Base-by-base conservation (phyloP, 1,140 invertebrate genomes). In the Pseudomyrmex pallidus region DNA sequence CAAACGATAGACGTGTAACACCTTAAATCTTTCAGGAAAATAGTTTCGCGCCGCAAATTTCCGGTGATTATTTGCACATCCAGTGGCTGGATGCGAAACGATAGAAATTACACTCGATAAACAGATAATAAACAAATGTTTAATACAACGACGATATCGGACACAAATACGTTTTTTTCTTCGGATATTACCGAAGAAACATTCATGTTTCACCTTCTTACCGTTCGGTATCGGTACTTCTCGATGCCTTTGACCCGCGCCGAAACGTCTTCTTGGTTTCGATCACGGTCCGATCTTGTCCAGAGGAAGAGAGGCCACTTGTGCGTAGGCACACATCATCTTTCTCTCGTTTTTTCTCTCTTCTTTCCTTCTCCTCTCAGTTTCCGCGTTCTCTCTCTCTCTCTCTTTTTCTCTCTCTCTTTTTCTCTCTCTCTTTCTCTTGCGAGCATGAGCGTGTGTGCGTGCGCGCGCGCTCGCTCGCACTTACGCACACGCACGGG, bases 221-320 rank as follows among this genome's bases (percentile, higher is more conserved):
- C 17, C 17, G 20, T 25, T 48, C 13, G 13, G 9, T 52, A 68
- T 84, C 46, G 50, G 25, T 83, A 77, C 44, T 67, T 56, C 35
- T 67, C 64, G 20, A 44, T 78, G 73, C 35, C 63, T 87, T 88
- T 83, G 85, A 85, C 64, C 50, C 25, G 87, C 64, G 86, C 74
- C 84, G 85, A 57, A 59, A 66, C 5, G 17, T 83, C 44, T 61
- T 17, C 10, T 22, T 13, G 52, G 20, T 44, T 59, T 67, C 25
- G 63, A 78, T 68, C 64, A 50, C 22, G 46, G 22, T 44, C 20
- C 46, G 57, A 73, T 84, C 76, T 82, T 22, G 12, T 56, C 48
- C 70, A 15, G 17, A 54, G 59, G 62, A 56, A 63, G 64, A 74
- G 73, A 74, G 73, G 78, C 35, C 52, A 10, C 9, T 20, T 54